phyloP scores from a whole-genome alignment of 2,888 invertebrate species.

The Gisinianus flammeolus region DNA sequence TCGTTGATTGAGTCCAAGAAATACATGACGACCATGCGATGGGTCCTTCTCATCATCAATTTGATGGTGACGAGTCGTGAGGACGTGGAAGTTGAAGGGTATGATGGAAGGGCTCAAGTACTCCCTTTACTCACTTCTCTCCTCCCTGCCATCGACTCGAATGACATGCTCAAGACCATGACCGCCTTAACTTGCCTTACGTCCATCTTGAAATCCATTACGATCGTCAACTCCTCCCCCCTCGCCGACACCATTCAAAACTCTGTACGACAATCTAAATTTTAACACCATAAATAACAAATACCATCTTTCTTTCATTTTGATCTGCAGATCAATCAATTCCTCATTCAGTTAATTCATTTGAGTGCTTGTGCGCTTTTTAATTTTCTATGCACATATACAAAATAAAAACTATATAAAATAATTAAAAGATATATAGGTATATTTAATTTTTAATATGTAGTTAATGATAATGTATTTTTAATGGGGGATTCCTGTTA shows the following conservation, averaged over 20 bases:
- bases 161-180: neutral
- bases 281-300: no score
- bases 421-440: neutral
- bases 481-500: no score
- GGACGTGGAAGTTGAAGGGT: neutral
- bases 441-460: neutral
- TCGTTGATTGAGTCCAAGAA: neutral
- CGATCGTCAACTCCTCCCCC: constrained; percentile 7
- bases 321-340: no score
- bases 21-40: neutral
- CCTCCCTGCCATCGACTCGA: constrained; percentile 8
- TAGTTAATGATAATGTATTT: no score
- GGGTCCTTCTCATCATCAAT: neutral
- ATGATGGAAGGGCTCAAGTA: neutral
- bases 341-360: no score
- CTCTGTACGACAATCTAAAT: no score
- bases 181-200: neutral
- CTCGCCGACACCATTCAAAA: neutral
- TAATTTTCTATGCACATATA: neutral
- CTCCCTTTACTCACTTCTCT: neutral
- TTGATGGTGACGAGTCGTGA: neutral
- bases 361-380: no score
- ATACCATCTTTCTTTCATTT: no score
- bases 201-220: neutral
- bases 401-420: neutral